A percentile compares a stretch with the other conserved stretches of the same genome.
Evolutionary conservation across 2,797 vertebrate species (phyloP).

Genomic region (Bufotes viridis): DNA sequence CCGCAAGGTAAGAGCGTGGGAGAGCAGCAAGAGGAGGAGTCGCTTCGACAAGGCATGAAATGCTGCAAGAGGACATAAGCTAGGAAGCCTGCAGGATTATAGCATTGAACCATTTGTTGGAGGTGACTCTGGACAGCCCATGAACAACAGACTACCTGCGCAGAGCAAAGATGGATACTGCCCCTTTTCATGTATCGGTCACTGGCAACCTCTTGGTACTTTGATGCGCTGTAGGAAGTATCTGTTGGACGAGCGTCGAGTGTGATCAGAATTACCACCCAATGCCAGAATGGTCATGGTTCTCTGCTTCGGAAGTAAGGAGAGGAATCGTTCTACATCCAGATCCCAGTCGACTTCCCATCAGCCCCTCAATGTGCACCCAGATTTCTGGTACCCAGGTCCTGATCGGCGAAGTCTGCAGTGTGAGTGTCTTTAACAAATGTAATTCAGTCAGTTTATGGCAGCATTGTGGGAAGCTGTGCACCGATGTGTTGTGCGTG

Average conservation of each 20-base stretch:
- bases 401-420: conserved; percentile 17
- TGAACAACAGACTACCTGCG: neutral
- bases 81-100: neutral
- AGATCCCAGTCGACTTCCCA: conserved; percentile 18
- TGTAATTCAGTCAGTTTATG: neutral
- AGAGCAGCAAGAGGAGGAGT: conserved; percentile 31
- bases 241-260: neutral
- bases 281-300: conserved; percentile 49
- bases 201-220: neutral
- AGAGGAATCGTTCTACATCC: conserved; percentile 49
- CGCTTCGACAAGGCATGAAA: neutral
- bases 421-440: conserved; percentile 38
- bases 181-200: neutral
- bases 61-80: neutral
- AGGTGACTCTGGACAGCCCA: too few species aligned
- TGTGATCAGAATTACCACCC: neutral
- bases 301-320: conserved; percentile 58
- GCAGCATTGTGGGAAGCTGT: neutral
- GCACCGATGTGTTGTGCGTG: neutral
- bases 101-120: neutral
- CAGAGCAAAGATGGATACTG: neutral
- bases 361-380: conserved; percentile 9
- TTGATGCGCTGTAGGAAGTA: neutral
- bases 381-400: conserved; percentile 50
- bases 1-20: conserved; percentile 36